Evolutionary conservation across 2,888 invertebrate species (phyloP).

Genomic region (Macaria notata): DNA sequence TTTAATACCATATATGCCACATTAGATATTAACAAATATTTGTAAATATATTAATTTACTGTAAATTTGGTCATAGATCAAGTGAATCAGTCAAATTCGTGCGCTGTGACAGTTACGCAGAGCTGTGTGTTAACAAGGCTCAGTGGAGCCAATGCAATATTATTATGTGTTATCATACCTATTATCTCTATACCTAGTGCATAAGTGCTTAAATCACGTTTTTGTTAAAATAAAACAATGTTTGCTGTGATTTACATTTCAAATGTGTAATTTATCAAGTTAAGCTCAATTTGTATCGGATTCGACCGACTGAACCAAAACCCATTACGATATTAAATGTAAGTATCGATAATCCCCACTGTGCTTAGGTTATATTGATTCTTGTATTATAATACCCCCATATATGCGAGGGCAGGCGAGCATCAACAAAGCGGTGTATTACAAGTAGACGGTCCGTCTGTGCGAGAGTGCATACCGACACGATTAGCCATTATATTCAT

Average conservation of each 20-base stretch:
- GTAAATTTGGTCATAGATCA: constrained; percentile 34
- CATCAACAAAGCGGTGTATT: too few species aligned
- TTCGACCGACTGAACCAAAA: constrained; percentile 30
- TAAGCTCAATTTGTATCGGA: constrained; percentile 26
- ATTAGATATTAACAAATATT: constrained; percentile 31
- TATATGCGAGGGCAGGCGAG: too few species aligned
- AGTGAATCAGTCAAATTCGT: constrained; percentile 30
- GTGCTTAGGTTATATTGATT: constrained; percentile 1
- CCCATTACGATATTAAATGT: constrained; percentile 30
- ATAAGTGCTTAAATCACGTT: constrained; percentile 19
- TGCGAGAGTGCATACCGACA: too few species aligned
- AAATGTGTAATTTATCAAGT: constrained; percentile 20
- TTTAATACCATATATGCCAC: constrained; percentile 35
- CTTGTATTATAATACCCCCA: too few species aligned
- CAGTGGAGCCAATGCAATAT: constrained; percentile 30
- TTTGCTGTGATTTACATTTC: constrained; percentile 32
- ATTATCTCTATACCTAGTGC: constrained; percentile 11
- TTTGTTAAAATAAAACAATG: constrained; percentile 18
- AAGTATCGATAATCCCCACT: constrained; percentile 5
- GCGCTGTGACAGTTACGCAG: constrained; percentile 27
- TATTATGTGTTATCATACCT: constrained; percentile 16
- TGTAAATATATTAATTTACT: constrained; percentile 32
- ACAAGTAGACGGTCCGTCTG: too few species aligned
- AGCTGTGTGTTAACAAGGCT: constrained; percentile 17
- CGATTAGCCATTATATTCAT: too few species aligned